Percentiles rank a stretch among this genome's conserved stretches.
Conservation (phyloP, 2,113 vertebrate genomes). For the Cyrtonyx montezumae region DNA sequence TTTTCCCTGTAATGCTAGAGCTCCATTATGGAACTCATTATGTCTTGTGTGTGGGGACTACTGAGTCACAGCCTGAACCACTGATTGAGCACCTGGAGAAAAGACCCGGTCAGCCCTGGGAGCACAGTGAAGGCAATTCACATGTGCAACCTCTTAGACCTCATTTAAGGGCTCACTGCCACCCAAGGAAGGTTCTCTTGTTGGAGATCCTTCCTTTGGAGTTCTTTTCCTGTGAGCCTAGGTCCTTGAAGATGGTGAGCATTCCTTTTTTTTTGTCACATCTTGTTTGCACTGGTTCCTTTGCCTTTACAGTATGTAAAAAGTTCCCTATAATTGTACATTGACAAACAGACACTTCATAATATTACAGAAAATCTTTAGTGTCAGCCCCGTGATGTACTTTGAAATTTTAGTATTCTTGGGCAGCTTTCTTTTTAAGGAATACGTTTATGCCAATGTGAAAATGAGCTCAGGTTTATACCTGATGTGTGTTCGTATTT, state of each 20-base stretch:
- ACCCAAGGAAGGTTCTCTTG: too few species aligned
- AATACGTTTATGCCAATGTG: not conserved
- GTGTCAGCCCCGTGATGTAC: not conserved
- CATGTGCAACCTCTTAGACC: too few species aligned
- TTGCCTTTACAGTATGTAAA: not conserved
- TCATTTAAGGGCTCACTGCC: too few species aligned
- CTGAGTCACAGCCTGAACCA: too few species aligned
- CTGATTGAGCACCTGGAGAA: too few species aligned
- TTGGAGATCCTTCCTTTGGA: too few species aligned
- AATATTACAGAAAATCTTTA: not conserved
- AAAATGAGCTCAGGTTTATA: not conserved
- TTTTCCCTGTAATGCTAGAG: slow-evolving; percentile 2
- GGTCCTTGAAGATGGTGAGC: too few species aligned
- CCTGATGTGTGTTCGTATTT: not conserved
- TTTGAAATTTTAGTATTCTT: not conserved
- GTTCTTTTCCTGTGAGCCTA: too few species aligned
- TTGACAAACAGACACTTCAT: slow-evolving; percentile 7
- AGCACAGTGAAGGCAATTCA: too few species aligned
- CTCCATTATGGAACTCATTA: not conserved
- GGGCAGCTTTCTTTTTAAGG: not conserved
- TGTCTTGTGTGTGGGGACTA: not conserved
- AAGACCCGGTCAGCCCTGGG: too few species aligned
- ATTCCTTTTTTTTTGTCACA: too few species aligned
- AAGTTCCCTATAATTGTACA: slow-evolving; percentile 19
- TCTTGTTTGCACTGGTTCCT: too few species aligned